Conservation (phyloP, 2,888 invertebrate species). For the Baccha elongata region DNA sequence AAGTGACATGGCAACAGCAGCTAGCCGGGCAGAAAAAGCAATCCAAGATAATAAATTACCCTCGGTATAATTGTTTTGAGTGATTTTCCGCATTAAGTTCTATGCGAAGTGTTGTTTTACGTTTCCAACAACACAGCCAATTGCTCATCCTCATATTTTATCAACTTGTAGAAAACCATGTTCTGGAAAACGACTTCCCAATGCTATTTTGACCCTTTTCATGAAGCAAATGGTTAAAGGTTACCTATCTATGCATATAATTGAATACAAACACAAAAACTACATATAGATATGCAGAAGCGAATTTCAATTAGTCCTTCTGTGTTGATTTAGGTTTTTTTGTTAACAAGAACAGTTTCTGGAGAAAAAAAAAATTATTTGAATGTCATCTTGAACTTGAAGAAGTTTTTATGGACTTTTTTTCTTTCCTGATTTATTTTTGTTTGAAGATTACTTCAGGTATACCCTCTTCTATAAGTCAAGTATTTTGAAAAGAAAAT, state of each 20-base stretch:
- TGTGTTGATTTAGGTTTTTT: neutral
- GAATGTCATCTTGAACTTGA: too few species aligned
- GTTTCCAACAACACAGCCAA: neutral
- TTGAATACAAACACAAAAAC: neutral
- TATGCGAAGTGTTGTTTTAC: neutral
- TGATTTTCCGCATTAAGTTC: constrained; percentile 59
- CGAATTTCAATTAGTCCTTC: neutral
- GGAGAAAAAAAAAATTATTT: too few species aligned
- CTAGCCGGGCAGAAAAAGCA: constrained; percentile 2
- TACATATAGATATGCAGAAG: neutral
- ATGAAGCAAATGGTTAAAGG: neutral
- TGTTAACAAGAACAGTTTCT: neutral
- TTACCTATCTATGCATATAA: neutral
- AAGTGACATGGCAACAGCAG: constrained; percentile 23
- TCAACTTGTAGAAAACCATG: neutral
- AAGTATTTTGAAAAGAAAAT: too few species aligned
- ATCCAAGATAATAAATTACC: constrained; percentile 62
- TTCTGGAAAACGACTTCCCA: neutral
- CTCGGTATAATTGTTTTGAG: constrained; percentile 58
- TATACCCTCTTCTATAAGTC: too few species aligned
- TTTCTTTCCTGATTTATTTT: neutral
- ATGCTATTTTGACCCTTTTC: neutral
- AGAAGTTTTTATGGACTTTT: too few species aligned
- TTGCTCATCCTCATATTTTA: neutral
- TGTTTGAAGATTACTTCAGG: too few species aligned